Percentiles rank a stretch among this genome's conserved stretches.
Conservation (phyloP, 2,113 vertebrate species). For the Pseudonaja textilis region DNA sequence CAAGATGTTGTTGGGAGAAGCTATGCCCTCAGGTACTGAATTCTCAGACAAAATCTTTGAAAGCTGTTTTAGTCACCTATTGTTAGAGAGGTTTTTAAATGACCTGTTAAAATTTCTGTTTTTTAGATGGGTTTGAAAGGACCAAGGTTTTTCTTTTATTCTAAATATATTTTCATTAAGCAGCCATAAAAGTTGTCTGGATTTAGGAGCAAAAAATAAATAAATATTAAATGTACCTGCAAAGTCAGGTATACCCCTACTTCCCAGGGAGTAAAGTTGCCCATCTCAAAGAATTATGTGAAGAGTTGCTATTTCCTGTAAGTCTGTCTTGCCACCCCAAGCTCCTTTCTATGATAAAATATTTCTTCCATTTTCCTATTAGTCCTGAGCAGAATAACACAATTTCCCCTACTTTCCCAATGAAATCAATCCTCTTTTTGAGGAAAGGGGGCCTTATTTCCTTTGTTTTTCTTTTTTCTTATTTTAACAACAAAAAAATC, state of each 20-base stretch:
- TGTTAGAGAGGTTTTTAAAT: neutral
- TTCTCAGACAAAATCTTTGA: conserved; percentile 34
- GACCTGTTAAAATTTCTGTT: neutral
- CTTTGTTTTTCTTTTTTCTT: neutral
- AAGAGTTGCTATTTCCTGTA: neutral
- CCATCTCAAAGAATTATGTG: neutral
- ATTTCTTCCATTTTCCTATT: neutral
- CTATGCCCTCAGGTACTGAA: conserved; percentile 80
- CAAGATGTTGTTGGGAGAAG: conserved; percentile 82
- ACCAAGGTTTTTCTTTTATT: neutral
- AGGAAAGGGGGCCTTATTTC: neutral
- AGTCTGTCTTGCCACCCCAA: neutral
- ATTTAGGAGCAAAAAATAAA: neutral
- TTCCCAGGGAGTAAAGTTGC: neutral
- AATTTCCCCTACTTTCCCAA: neutral
- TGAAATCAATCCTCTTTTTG: neutral
- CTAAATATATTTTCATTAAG: neutral
- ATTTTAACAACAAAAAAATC: neutral
- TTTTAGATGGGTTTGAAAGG: neutral
- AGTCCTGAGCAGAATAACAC: neutral
- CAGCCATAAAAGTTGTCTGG: neutral
- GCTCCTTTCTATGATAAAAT: neutral
- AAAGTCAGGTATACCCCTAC: neutral
- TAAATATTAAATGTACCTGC: neutral
- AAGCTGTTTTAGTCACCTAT: conserved; percentile 22